phyloP scores from a whole-genome alignment of 2,797 vertebrate species.

The Ptychobarbus kaznakovi region DNA sequence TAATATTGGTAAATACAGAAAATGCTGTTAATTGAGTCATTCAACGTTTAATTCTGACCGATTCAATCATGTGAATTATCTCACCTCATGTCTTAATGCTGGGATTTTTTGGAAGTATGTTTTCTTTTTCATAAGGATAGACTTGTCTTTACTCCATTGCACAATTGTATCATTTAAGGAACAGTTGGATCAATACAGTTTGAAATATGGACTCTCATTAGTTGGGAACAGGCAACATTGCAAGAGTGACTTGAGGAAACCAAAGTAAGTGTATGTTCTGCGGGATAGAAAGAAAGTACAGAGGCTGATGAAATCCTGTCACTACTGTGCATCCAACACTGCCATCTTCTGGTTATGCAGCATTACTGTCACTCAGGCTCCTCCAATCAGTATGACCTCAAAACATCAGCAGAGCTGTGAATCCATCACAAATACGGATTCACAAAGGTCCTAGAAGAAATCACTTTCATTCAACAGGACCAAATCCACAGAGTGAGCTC shows the following conservation, averaged over 20 bases:
- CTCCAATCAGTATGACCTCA: background rate
- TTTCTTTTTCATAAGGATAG: background rate
- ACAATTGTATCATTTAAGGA: conserved; percentile 17
- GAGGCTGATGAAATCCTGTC: background rate
- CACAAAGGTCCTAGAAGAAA: background rate
- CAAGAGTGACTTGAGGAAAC: background rate
- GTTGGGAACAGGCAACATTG: background rate
- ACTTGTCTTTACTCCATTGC: background rate
- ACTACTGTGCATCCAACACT: conserved; percentile 44
- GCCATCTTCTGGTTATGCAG: conserved; percentile 52
- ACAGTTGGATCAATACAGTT: conserved; percentile 5
- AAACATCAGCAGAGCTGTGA: conserved; percentile 23
- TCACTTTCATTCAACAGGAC: conserved; percentile 35
- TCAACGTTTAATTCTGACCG: background rate
- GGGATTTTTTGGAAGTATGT: background rate
- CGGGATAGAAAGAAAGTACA: background rate
- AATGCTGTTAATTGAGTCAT: background rate
- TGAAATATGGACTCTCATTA: background rate
- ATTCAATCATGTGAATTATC: conserved; percentile 23
- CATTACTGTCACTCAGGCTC: background rate
- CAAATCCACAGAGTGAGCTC: conserved; percentile 26
- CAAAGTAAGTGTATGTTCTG: conserved; percentile 8
- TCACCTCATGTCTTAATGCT: conserved; percentile 41
- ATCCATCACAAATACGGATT: conserved; percentile 2
- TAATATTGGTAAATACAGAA: conserved; percentile 13